A percentile compares a stretch with the other conserved stretches of the same genome.
phyloP scores from a whole-genome alignment of 2,797 vertebrate genomes.

The Manis crassicaudata region DNA sequence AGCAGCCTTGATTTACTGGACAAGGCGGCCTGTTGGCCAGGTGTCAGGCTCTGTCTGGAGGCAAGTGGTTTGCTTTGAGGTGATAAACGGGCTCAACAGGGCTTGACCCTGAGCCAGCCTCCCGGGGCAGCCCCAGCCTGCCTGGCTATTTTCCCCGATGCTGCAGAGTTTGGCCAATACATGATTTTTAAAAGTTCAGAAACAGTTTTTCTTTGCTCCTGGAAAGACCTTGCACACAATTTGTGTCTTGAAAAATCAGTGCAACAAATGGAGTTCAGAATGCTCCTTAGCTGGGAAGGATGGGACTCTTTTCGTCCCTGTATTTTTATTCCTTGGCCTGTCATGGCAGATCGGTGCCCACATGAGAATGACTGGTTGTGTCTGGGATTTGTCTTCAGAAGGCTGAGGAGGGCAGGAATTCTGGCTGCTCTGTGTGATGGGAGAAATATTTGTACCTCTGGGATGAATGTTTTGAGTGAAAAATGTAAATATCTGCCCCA shows the following conservation, averaged over 20 bases:
- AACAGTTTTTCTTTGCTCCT: slow-evolving; percentile 22
- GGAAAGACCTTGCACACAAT: slow-evolving; percentile 41
- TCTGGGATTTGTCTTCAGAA: neutral
- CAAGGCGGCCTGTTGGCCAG: neutral
- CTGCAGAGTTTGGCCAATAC: slow-evolving; percentile 54
- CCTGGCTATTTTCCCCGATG: neutral
- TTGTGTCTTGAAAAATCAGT: slow-evolving; percentile 63
- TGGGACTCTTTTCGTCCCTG: neutral
- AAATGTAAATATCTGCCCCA: neutral
- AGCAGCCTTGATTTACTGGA: neutral
- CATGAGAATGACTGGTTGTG: slow-evolving; percentile 14
- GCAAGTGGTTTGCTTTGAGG: neutral
- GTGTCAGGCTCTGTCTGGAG: slow-evolving; percentile 24
- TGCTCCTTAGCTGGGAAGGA: slow-evolving; percentile 43
- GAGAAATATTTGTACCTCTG: slow-evolving; percentile 56
- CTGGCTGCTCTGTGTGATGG: neutral
- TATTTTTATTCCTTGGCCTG: slow-evolving; percentile 18
- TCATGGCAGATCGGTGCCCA: neutral
- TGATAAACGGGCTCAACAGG: neutral
- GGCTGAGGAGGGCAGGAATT: neutral
- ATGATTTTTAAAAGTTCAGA: neutral
- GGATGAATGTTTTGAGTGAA: slow-evolving; percentile 57
- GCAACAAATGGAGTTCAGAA: slow-evolving; percentile 25
- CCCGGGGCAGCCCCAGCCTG: neutral
- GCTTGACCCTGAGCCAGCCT: neutral